These are phyloP conservation scores for Pardalotus punctatus DNA, from an alignment of 2,113 vertebrate species.

Conservation along the genomic window DNA sequence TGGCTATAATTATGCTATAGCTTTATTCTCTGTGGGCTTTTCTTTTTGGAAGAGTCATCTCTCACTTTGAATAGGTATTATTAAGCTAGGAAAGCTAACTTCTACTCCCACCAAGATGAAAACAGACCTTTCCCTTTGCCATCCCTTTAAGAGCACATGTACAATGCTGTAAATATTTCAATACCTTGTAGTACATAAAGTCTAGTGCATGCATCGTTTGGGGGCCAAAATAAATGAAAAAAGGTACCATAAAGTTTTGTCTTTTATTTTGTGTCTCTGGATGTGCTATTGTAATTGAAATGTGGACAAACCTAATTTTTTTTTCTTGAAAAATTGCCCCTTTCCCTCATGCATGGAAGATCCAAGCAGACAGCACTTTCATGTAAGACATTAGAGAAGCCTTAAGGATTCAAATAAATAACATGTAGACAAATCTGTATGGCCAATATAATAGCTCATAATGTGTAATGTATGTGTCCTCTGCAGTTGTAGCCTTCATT, in stretches of 20 bases:
- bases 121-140: conserved; percentile 26
- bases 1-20: conserved; percentile 52
- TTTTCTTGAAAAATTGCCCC: conserved; percentile 20
- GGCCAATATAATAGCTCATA: conserved; percentile 60
- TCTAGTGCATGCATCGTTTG: conserved; percentile 93
- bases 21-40: conserved; percentile 59
- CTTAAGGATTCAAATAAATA: conserved; percentile 64
- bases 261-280: conserved; percentile 83
- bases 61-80: conserved; percentile 54
- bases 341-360: conserved; percentile 72
- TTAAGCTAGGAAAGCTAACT: conserved; percentile 51
- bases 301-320: conserved; percentile 48
- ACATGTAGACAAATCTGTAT: conserved; percentile 56
- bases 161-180: conserved; percentile 95
- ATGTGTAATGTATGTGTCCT: conserved; percentile 61
- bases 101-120: conserved; percentile 30
- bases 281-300: conserved; percentile 70
- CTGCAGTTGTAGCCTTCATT: conserved; percentile 56
- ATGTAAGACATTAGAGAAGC: conserved; percentile 63
- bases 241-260: conserved; percentile 77
- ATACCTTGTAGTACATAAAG: conserved; percentile 85
- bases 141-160: conserved; percentile 72
- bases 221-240: conserved; percentile 81
- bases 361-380: conserved; percentile 59
- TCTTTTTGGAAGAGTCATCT: conserved; percentile 71